These are phyloP conservation scores for Danaus chrysippus DNA, from an alignment of 2,888 invertebrate genomes.

Conservation along the genomic window DNA sequence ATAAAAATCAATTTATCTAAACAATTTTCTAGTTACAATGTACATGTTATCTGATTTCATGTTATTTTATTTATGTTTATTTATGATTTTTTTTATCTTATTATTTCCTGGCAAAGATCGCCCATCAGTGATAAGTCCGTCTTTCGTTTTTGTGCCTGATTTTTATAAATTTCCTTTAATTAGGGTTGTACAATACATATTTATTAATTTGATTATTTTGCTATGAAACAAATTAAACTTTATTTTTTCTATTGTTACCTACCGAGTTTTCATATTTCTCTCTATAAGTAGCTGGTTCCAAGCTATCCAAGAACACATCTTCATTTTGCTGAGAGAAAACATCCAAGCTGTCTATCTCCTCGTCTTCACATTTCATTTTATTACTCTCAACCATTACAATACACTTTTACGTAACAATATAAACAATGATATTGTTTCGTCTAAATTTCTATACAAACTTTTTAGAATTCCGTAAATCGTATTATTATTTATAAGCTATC, in stretches of 20 bases:
- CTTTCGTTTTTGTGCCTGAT: no score
- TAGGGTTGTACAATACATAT: no score
- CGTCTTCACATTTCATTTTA: conserved; percentile 59
- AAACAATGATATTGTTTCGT: not conserved
- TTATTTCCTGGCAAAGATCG: no score
- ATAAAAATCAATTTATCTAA: no score
- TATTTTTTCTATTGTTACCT: not conserved
- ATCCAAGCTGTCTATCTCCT: conserved; percentile 65
- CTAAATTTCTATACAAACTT: not conserved
- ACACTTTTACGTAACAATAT: not conserved
- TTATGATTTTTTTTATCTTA: no score
- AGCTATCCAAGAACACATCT: conserved; percentile 65
- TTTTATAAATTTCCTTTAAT: no score
- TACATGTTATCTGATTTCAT: no score
- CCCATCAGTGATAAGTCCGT: no score
- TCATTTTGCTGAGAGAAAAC: conserved; percentile 51
- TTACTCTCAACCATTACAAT: conserved; percentile 61
- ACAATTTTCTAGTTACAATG: no score
- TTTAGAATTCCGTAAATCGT: not conserved
- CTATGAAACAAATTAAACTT: not conserved
- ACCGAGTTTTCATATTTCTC: conserved; percentile 57
- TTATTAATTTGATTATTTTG: no score
- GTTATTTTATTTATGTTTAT: no score
- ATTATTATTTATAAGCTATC: no score
- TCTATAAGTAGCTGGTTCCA: conserved; percentile 57